These are phyloP conservation scores for Cherax quadricarinatus DNA, from an alignment of 1,140 invertebrate species.

Conservation along the genomic window DNA sequence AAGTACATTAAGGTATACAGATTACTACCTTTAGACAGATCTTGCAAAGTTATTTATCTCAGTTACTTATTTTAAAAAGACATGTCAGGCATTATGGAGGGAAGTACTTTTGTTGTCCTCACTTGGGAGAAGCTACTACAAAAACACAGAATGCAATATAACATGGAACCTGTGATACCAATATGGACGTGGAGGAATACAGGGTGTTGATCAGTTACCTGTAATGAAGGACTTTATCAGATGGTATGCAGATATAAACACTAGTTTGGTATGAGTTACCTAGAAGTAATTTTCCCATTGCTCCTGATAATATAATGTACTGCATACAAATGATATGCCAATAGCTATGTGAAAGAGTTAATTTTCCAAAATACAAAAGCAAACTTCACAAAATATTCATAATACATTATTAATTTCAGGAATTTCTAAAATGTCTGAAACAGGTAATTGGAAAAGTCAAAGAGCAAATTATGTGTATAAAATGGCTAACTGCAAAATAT, in stretches of 20 bases:
- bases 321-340: too few relatives aligned
- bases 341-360: too few relatives aligned
- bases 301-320: too few relatives aligned
- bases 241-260: background rate
- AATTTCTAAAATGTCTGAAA: too few relatives aligned
- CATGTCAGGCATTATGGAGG: slow-evolving; percentile 26
- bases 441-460: too few relatives aligned
- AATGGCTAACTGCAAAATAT: too few relatives aligned
- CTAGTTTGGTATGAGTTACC: too few relatives aligned
- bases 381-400: too few relatives aligned
- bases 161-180: slow-evolving; percentile 12
- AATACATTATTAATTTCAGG: too few relatives aligned
- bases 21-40: background rate
- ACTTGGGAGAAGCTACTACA: background rate
- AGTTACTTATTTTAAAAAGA: slow-evolving; percentile 9
- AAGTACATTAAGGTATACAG: background rate
- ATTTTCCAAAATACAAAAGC: too few relatives aligned
- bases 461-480: too few relatives aligned
- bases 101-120: background rate
- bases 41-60: background rate
- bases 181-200: slow-evolving; percentile 30
- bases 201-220: slow-evolving; percentile 19
- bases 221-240: background rate
- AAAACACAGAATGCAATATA: background rate
- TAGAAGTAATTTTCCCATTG: too few relatives aligned